Base-by-base conservation (phyloP, 2,797 vertebrate genomes). In the Muscicapa striata region DNA sequence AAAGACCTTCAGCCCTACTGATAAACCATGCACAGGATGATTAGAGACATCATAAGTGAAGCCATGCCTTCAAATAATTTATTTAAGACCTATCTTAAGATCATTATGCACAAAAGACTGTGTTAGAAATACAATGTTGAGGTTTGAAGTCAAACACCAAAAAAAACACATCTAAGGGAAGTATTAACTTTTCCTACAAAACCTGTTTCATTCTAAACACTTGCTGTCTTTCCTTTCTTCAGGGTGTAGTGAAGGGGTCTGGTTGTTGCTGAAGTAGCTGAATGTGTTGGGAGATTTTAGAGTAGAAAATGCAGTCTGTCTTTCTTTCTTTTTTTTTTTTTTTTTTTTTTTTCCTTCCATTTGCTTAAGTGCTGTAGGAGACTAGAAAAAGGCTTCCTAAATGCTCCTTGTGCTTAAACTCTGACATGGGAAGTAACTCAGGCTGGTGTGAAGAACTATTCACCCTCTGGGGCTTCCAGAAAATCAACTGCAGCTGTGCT, bases 191-290 rank as follows among this genome's bases (percentile, higher is more conserved):
- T 92, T 40, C 51, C 55, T 82, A 59, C 73, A 75, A 82, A 87
- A 68, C 69, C 45, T 73, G 30, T 84, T 92, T 90, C 10, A 1
- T 84, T 87, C 43, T 74, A 87, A 48, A 36, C 45, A 66, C 29
- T 69, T 84, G 36, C 63, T 87, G 61, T n/a, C 34, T 85, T 90
- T 84, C 66, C 55, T 92, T 92, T 82, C 94, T 79, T 48, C 21
- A 29, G 90, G 67, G 84, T 84, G n/a, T 40, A 87, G 40, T 82
- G 45, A 87, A 78, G 55, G 18, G 22, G 21, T 59, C 79, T 75
- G 52, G 32, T 8, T 68, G 20, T 68, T 95, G 76, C 58, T 81
- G 67, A 90, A 87, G 79, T 34, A 66, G 40, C 15, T 76, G 43
- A 82, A 63, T 14, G 17, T 30, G 51, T 84, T 87, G 66, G n/a